phyloP scores from a whole-genome alignment of 2,797 vertebrate genomes.

The Hydrolagus colliei region DNA sequence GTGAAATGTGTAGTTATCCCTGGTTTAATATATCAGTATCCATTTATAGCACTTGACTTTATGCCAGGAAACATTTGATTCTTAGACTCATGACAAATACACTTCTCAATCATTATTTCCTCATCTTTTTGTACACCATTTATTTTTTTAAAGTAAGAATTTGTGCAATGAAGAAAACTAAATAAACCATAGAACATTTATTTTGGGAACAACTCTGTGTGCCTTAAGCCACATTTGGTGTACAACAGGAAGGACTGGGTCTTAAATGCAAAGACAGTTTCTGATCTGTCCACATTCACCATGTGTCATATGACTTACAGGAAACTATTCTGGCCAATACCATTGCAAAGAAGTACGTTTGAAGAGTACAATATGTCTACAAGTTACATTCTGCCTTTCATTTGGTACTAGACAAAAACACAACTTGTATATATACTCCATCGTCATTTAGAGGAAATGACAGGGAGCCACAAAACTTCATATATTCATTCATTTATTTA shows the following conservation, averaged over 20 bases:
- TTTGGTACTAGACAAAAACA: slow-evolving; percentile 37
- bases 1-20: not conserved
- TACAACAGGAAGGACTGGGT: not conserved
- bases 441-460: slow-evolving; percentile 38
- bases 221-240: slow-evolving; percentile 1
- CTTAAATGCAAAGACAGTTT: not conserved
- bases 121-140: slow-evolving; percentile 2
- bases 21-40: not conserved
- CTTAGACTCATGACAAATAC: not conserved
- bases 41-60: slow-evolving; percentile 1
- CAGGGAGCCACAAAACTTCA: slow-evolving; percentile 34
- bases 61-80: not conserved
- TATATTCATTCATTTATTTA: slow-evolving; percentile 38
- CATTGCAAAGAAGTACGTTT: slow-evolving; percentile 40
- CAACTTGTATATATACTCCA: slow-evolving; percentile 33
- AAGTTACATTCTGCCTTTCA: slow-evolving; percentile 39
- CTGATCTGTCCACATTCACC: slow-evolving; percentile 35
- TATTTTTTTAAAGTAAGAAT: slow-evolving; percentile 23
- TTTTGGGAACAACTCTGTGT: slow-evolving; percentile 19
- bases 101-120: slow-evolving; percentile 13
- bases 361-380: slow-evolving; percentile 33
- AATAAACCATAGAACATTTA: slow-evolving; percentile 28
- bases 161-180: slow-evolving; percentile 15
- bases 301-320: slow-evolving; percentile 45
- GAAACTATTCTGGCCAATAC: slow-evolving; percentile 42